Conservation (phyloP, 1,140 invertebrate genomes). For the Megalonaias nervosa region DNA sequence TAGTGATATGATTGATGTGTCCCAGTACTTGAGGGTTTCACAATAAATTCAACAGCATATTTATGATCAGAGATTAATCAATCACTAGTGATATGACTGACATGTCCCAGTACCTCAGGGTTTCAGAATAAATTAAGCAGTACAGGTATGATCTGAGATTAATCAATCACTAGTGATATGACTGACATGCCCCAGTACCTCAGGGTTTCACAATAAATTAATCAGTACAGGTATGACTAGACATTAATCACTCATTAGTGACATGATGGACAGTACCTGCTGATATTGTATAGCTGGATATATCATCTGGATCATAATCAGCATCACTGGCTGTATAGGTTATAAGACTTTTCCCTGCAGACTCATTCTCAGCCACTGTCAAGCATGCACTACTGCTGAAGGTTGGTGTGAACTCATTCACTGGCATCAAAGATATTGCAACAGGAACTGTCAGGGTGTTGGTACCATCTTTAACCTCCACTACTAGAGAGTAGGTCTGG, state of each 20-base stretch:
- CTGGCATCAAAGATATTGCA: constrained; percentile 34
- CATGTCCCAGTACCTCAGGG: background rate
- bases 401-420: constrained; percentile 46
- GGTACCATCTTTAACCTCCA: constrained; percentile 41
- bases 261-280: constrained; percentile 25
- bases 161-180: too few species aligned
- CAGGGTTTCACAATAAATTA: too few species aligned
- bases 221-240: too few species aligned
- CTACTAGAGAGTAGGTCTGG: constrained; percentile 39
- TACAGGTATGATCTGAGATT: too few species aligned
- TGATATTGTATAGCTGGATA: constrained; percentile 38
- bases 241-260: too few species aligned
- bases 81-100: too few species aligned
- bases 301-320: constrained; percentile 44
- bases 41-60: too few species aligned
- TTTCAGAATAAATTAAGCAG: too few species aligned
- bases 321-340: constrained; percentile 48
- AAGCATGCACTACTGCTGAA: constrained; percentile 34
- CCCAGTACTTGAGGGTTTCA: too few species aligned
- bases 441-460: constrained; percentile 39
- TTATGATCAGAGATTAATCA: too few species aligned
- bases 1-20: too few species aligned
- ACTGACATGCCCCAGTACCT: background rate
- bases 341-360: constrained; percentile 27
- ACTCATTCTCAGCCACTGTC: constrained; percentile 39